phyloP scores from a whole-genome alignment of 1,140 invertebrate genomes.

The Prorops nasuta region DNA sequence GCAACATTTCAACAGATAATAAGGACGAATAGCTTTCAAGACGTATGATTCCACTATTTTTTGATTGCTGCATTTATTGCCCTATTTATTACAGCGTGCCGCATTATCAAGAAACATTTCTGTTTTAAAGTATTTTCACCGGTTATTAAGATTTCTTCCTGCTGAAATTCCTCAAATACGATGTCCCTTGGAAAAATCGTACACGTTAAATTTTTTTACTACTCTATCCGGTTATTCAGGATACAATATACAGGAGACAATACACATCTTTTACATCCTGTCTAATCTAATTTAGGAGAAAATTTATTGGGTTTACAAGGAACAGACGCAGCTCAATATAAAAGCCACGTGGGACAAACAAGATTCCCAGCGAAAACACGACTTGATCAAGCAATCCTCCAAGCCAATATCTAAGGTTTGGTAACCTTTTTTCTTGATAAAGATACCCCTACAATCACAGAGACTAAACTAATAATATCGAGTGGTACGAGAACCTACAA shows the following conservation, averaged over 20 bases:
- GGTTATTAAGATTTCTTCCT: no score
- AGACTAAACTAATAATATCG: no score
- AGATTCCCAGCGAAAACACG: slow-evolving; percentile 26
- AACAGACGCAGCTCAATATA: slow-evolving; percentile 29
- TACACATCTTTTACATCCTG: slow-evolving; percentile 9
- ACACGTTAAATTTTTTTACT: not conserved
- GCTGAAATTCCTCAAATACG: no score
- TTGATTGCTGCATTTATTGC: no score
- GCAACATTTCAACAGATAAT: no score
- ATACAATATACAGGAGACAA: not conserved
- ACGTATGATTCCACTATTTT: no score
- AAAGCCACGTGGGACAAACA: slow-evolving; percentile 30
- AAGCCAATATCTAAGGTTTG: slow-evolving; percentile 26
- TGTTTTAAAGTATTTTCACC: no score
- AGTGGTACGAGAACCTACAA: no score
- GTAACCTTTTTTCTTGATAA: slow-evolving; percentile 24
- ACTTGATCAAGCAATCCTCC: slow-evolving; percentile 34
- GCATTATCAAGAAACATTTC: no score
- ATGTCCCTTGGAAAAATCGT: no score
- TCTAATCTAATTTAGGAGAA: slow-evolving; percentile 29
- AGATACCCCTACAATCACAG: slow-evolving; percentile 30
- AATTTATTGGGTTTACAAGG: slow-evolving; percentile 22
- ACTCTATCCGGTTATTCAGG: slow-evolving; percentile 2
- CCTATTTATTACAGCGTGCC: no score
- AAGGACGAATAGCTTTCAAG: no score